Conservation (phyloP, 2,888 invertebrate genomes). For the Taphrorychus bicolor region DNA sequence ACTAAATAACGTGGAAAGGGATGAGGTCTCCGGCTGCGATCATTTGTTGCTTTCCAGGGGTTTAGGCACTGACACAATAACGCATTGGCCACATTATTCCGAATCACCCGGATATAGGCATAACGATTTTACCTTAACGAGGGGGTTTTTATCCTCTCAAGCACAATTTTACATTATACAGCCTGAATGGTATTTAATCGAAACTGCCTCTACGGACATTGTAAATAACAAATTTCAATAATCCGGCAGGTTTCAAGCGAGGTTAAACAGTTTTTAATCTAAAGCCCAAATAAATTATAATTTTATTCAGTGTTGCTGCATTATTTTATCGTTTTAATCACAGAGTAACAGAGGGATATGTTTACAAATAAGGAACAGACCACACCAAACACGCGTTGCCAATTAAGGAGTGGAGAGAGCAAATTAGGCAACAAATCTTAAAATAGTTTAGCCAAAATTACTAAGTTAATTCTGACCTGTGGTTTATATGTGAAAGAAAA, state of each 20-base stretch:
- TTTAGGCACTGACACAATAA: constrained; percentile 6
- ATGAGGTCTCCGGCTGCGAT: neutral
- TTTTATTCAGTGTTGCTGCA: neutral
- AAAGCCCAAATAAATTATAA: neutral
- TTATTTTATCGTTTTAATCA: neutral
- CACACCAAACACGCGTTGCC: no score
- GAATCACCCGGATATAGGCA: neutral
- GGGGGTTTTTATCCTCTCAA: neutral
- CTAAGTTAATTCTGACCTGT: no score
- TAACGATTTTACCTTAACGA: neutral
- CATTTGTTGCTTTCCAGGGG: constrained; percentile 12
- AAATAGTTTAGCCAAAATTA: no score
- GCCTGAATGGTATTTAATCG: neutral
- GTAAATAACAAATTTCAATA: neutral
- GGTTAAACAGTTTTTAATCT: neutral
- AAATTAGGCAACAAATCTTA: no score
- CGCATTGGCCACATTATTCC: constrained; percentile 3
- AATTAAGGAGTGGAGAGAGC: no score
- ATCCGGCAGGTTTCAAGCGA: neutral
- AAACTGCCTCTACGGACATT: neutral
- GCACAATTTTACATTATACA: neutral
- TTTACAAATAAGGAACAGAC: no score
- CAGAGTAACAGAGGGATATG: no score
- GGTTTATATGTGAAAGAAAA: no score
- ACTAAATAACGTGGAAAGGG: constrained; percentile 10